Base-by-base conservation (phyloP, 2,888 invertebrate species). In the Timandra comae region DNA sequence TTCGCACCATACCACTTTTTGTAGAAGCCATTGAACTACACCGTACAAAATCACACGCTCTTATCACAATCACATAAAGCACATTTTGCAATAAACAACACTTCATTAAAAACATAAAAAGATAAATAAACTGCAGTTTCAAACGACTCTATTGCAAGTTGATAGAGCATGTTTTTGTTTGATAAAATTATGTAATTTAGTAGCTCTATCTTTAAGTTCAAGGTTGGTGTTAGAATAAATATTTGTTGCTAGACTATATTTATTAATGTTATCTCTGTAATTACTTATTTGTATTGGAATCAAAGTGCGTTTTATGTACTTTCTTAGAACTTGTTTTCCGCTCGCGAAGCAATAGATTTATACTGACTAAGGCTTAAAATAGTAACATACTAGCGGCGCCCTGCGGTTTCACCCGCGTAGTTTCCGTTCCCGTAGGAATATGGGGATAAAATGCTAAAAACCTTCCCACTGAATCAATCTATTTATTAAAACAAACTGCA, bases 1-100 rank as follows among this genome's bases (percentile, higher is more conserved):
- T 51, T 51, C 60, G 48, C 48, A 51, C 47, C 53, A 53, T 52
- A 52, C 60, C 51, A 50, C 47, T 63, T 68, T 63, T 68, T 56
- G 47, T 47, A 29, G 27, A 50, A 60, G 69, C 56, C 65, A 62
- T 54, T 63, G 49, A 49, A 49, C 49, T 43, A 52, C 41, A 46
- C 38, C 43, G 27, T 11, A 30, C 27, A 25, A 27, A 38, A 26
- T 28, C 34, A 21, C 26, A 12, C 29, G 30, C 23, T 37, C 38
- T 6, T 31, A 43, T 41, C 25, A 28, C 24, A 19, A 4, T 1
- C 0, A 0, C 0, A 2, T 1, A 6, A 12, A 40, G 11, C 11
- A 10, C 24, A 24, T 24, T 24, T 11, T 24, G 10, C 9, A 10
- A 11, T 10, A n/a, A n/a, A n/a, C n/a, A n/a, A n/a, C n/a, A n/a